Conservation (phyloP, 2,888 invertebrate genomes). For the Agrochola circellaris region DNA sequence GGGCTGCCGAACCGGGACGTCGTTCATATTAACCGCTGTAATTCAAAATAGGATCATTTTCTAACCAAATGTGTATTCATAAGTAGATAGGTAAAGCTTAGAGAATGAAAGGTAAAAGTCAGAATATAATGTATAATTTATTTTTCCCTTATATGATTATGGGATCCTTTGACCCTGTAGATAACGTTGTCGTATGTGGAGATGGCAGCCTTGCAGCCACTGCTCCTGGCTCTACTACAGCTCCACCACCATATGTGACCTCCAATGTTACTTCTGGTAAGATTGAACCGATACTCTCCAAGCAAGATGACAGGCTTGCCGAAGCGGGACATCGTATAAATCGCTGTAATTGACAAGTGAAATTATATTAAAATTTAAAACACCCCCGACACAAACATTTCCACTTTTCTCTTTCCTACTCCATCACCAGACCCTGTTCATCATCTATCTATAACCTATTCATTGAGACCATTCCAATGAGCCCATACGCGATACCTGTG, state of each 20-base stretch:
- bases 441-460: too few species aligned
- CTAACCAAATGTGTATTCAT: background rate
- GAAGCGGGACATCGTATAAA: too few species aligned
- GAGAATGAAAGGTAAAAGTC: background rate
- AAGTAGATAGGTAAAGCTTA: background rate
- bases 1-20: constrained; percentile 67
- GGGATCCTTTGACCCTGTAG: constrained; percentile 29
- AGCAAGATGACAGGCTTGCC: constrained; percentile 71
- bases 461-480: too few species aligned
- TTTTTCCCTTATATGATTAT: constrained; percentile 44
- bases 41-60: constrained; percentile 18
- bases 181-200: constrained; percentile 61
- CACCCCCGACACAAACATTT: too few species aligned
- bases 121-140: background rate
- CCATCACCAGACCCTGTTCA: too few species aligned
- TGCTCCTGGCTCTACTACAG: constrained; percentile 68
- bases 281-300: constrained; percentile 62
- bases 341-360: too few species aligned
- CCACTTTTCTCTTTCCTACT: too few species aligned
- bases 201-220: constrained; percentile 67
- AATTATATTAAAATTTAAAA: too few species aligned
- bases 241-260: constrained; percentile 67
- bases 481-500: too few species aligned
- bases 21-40: constrained; percentile 69
- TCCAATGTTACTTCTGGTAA: constrained; percentile 20